A percentile compares a stretch with the other conserved stretches of the same genome.
Evolutionary conservation across 2,888 invertebrate species (phyloP).

Genomic region (Azorinus chamasolen): DNA sequence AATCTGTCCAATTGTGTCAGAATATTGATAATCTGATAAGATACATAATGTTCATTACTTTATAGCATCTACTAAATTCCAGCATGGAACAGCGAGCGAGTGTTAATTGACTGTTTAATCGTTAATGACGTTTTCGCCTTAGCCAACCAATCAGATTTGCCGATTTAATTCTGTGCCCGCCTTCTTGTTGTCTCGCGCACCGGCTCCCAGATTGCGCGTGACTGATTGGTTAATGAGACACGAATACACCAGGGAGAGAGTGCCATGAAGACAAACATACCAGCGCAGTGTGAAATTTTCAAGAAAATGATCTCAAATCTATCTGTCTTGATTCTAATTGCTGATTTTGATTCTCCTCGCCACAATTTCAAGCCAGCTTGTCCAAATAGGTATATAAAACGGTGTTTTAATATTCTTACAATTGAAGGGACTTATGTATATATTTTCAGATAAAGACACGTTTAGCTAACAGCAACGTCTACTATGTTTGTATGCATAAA

Average conservation of each 20-base stretch:
- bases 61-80: slow-evolving; percentile 39
- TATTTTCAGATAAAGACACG: too few species aligned
- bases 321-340: too few species aligned
- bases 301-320: too few species aligned
- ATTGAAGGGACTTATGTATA: too few species aligned
- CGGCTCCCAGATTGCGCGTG: slow-evolving; percentile 31
- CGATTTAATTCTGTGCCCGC: slow-evolving; percentile 30
- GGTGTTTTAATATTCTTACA: too few species aligned
- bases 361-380: too few species aligned
- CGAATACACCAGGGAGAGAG: slow-evolving; percentile 49
- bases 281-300: too few species aligned
- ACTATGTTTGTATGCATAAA: too few species aligned
- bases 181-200: slow-evolving; percentile 45
- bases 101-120: slow-evolving; percentile 59
- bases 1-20: slow-evolving; percentile 48
- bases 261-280: slow-evolving; percentile 29
- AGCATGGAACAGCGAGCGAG: slow-evolving; percentile 19
- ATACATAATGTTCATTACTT: slow-evolving; percentile 48
- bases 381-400: too few species aligned
- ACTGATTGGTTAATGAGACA: slow-evolving; percentile 59
- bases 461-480: too few species aligned
- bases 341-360: too few species aligned
- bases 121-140: slow-evolving; percentile 48
- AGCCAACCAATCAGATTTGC: slow-evolving; percentile 18
- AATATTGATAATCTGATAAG: slow-evolving; percentile 51